phyloP scores from a whole-genome alignment of 1,140 invertebrate genomes.

The Saccostrea glomerata region DNA sequence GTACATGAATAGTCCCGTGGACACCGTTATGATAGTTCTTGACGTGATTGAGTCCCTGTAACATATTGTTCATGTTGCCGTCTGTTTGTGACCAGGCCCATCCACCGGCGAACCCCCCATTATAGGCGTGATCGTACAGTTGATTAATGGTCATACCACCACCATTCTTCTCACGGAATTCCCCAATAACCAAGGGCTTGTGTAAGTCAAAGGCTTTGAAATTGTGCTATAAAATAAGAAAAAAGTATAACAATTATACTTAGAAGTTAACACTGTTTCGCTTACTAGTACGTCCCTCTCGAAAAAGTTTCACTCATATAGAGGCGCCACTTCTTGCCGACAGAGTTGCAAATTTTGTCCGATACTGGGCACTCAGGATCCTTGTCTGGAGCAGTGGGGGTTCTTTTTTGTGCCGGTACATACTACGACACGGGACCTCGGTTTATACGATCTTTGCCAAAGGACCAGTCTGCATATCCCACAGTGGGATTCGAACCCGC shows the following conservation, averaged over 20 bases:
- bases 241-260: neutral
- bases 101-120: constrained; percentile 74
- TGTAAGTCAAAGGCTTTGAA: constrained; percentile 70
- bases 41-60: constrained; percentile 38
- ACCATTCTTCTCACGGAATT: constrained; percentile 73
- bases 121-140: constrained; percentile 75
- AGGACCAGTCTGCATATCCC: too few relatives aligned
- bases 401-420: too few relatives aligned
- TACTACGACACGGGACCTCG: too few relatives aligned
- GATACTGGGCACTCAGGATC: too few relatives aligned
- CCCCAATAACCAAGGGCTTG: constrained; percentile 79
- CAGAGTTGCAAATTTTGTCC: too few relatives aligned
- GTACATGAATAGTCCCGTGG: neutral
- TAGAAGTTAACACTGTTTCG: too few relatives aligned
- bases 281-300: too few relatives aligned
- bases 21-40: constrained; percentile 28
- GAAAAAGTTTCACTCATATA: too few relatives aligned
- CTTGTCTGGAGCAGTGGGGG: too few relatives aligned
- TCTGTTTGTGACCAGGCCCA: constrained; percentile 73
- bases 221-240: constrained; percentile 64
- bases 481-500: too few relatives aligned
- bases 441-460: too few relatives aligned
- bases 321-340: too few relatives aligned
- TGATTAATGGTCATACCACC: constrained; percentile 68
- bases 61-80: constrained; percentile 31